Evolutionary conservation across 2,113 vertebrate species (phyloP).

Genomic region (Cyprinodon variegatus): DNA sequence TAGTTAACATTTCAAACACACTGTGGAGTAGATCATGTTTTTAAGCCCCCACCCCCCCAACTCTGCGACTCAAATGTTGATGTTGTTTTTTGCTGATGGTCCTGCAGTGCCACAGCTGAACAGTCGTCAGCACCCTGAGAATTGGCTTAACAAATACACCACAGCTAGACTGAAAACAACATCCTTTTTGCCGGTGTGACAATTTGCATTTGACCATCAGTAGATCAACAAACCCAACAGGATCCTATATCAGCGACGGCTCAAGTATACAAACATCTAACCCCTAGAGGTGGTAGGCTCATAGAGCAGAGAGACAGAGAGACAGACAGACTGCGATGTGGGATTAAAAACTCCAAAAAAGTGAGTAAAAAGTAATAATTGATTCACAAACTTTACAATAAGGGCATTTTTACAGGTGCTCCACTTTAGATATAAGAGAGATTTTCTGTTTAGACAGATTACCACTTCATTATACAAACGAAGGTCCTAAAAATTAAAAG

Average conservation of each 20-base stretch:
- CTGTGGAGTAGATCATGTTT: constrained; percentile 61
- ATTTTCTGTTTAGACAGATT: constrained; percentile 75
- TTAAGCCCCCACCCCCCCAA: constrained; percentile 52
- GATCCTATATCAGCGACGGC: constrained; percentile 42
- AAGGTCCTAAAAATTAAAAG: constrained; percentile 67
- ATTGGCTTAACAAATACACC: constrained; percentile 53
- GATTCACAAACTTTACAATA: neutral
- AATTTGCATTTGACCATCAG: constrained; percentile 64
- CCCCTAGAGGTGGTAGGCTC: constrained; percentile 20
- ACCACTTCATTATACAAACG: constrained; percentile 76
- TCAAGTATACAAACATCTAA: constrained; percentile 33
- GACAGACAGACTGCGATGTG: constrained; percentile 14
- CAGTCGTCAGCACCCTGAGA: constrained; percentile 53
- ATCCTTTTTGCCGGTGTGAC: constrained; percentile 35
- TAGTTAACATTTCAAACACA: constrained; percentile 81
- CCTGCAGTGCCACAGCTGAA: constrained; percentile 56
- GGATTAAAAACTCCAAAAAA: constrained; percentile 21
- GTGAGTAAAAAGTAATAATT: neutral
- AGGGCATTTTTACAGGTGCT: constrained; percentile 51
- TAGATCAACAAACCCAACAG: constrained; percentile 35
- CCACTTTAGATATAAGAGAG: constrained; percentile 53
- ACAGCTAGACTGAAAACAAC: constrained; percentile 29
- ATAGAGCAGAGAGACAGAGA: constrained; percentile 1
- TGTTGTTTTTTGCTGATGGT: constrained; percentile 68
- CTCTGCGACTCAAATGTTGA: constrained; percentile 48